Evolutionary conservation across 2,797 vertebrate species (phyloP).

Genomic region (Siniperca undulata): DNA sequence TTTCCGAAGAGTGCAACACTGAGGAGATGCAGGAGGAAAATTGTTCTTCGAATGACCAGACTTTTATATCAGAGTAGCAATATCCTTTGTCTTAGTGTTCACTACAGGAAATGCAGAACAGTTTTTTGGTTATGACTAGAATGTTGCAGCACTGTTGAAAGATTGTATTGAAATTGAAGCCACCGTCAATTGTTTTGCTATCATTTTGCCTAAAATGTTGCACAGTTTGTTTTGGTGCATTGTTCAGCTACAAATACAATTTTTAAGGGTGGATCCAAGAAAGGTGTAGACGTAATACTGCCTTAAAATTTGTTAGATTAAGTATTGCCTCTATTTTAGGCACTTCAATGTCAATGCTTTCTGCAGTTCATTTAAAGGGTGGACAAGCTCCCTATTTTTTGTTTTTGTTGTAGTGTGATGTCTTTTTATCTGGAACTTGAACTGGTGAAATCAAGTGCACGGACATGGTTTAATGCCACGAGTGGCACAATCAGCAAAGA

Average conservation of each 20-base stretch:
- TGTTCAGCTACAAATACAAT: constrained; percentile 54
- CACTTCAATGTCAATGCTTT: constrained; percentile 69
- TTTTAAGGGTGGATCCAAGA: constrained; percentile 57
- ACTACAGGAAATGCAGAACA: constrained; percentile 64
- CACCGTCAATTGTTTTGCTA: constrained; percentile 68
- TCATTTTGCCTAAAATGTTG: constrained; percentile 77
- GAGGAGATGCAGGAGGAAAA: constrained; percentile 51
- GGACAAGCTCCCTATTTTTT: constrained; percentile 44
- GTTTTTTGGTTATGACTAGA: constrained; percentile 53
- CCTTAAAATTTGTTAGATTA: constrained; percentile 81
- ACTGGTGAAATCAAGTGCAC: constrained; percentile 62
- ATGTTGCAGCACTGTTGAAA: constrained; percentile 71
- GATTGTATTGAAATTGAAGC: constrained; percentile 76
- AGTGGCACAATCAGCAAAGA: constrained; percentile 52
- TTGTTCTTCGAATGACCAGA: constrained; percentile 65
- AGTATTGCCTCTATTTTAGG: constrained; percentile 75
- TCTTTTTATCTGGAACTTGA: constrained; percentile 73
- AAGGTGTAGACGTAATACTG: constrained; percentile 79
- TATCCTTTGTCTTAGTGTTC: constrained; percentile 77
- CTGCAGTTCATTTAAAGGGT: constrained; percentile 58
- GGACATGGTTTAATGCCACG: constrained; percentile 54
- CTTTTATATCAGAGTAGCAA: constrained; percentile 80
- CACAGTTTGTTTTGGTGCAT: constrained; percentile 65
- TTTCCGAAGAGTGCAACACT: constrained; percentile 61
- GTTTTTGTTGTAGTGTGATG: constrained; percentile 54